Conservation (phyloP, 1,140 invertebrate genomes). For the Papilio aristodemus region DNA sequence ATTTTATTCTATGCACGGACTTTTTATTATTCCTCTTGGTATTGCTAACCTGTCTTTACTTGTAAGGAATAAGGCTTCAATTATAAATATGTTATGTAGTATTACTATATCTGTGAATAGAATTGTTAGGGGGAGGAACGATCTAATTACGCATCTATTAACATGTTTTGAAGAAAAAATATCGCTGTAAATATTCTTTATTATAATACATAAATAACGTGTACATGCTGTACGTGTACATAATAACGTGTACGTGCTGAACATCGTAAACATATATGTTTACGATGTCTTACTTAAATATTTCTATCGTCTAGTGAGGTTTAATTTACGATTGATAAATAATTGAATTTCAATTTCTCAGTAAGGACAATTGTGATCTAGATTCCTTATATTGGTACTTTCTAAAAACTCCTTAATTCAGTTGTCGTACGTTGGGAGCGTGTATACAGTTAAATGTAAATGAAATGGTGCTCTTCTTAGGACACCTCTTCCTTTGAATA, state of each 20-base stretch:
- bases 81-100: background rate
- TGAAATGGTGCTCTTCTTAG: slow-evolving; percentile 49
- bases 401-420: slow-evolving; percentile 54
- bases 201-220: too few relatives aligned
- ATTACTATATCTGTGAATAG: background rate
- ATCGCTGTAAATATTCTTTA: background rate
- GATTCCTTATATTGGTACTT: slow-evolving; percentile 32
- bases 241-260: too few relatives aligned
- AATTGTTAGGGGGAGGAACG: background rate
- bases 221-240: too few relatives aligned
- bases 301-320: too few relatives aligned
- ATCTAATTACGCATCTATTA: background rate
- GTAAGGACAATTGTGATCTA: slow-evolving; percentile 4
- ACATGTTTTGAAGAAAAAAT: background rate
- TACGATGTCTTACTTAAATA: too few relatives aligned
- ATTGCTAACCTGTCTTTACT: background rate
- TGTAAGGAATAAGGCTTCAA: background rate
- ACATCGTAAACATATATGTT: too few relatives aligned
- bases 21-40: slow-evolving; percentile 2
- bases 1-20: background rate
- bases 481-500: slow-evolving; percentile 47
- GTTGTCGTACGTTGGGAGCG: slow-evolving; percentile 51
- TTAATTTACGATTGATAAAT: background rate
- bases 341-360: background rate
- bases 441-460: slow-evolving; percentile 68